phyloP scores from a whole-genome alignment of 2,888 invertebrate genomes.

The Scaptomyza cyrtandrae region DNA sequence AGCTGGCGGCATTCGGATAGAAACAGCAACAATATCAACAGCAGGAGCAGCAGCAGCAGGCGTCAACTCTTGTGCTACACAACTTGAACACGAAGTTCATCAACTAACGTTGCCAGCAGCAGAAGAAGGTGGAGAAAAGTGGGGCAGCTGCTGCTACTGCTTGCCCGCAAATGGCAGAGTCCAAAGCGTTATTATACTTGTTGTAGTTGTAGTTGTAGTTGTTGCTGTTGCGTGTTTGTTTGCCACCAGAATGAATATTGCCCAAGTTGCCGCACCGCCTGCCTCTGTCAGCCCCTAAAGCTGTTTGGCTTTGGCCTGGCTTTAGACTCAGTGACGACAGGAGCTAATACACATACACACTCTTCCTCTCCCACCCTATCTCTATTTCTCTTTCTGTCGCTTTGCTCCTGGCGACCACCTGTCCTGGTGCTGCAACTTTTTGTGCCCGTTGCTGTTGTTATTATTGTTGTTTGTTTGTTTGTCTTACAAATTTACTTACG shows the following conservation, averaged over 20 bases:
- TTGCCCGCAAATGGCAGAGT: slow-evolving; percentile 73
- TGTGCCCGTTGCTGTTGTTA: slow-evolving; percentile 10
- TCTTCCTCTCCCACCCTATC: neutral
- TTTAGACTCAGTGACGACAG: slow-evolving; percentile 32
- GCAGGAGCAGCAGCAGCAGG: slow-evolving; percentile 49
- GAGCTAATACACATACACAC: slow-evolving; percentile 5
- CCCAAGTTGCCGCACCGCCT: slow-evolving; percentile 46
- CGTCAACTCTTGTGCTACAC: slow-evolving; percentile 81
- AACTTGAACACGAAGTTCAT: slow-evolving; percentile 79
- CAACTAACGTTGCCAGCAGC: slow-evolving; percentile 56
- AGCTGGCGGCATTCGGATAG: slow-evolving; percentile 64
- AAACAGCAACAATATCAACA: neutral
- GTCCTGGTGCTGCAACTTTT: slow-evolving; percentile 53
- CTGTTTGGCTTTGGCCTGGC: slow-evolving; percentile 75
- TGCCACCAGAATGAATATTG: slow-evolving; percentile 76
- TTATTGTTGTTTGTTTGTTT: slow-evolving; percentile 64
- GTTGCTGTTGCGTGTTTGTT: slow-evolving; percentile 71
- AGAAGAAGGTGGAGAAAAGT: neutral
- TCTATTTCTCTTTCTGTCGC: neutral
- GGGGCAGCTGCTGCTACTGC: slow-evolving; percentile 2
- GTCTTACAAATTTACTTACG: slow-evolving; percentile 79
- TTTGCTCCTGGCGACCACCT: slow-evolving; percentile 57
- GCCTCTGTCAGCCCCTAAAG: slow-evolving; percentile 44
- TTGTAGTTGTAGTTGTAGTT: slow-evolving; percentile 41
- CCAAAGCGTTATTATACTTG: slow-evolving; percentile 69